Evolutionary conservation across 2,888 invertebrate genomes (phyloP).

Genomic region (Eristalis arbustorum): DNA sequence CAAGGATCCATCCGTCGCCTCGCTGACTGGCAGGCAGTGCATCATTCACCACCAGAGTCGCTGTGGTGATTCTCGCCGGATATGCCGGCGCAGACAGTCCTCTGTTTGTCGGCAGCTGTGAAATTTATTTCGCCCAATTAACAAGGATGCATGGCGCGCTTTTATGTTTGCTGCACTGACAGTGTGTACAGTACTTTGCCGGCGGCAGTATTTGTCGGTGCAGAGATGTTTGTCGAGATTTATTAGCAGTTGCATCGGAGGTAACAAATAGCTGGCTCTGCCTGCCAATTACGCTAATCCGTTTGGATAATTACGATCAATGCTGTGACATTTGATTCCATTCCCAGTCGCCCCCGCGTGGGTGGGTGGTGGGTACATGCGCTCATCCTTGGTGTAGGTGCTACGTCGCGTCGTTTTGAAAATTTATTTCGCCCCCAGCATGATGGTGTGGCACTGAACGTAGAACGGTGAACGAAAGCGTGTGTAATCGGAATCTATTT

Average conservation of each 20-base stretch:
- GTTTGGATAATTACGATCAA: constrained; percentile 68
- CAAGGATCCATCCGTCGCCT: constrained; percentile 4
- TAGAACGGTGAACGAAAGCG: background rate
- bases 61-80: no score
- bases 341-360: background rate
- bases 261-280: constrained; percentile 47
- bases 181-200: background rate
- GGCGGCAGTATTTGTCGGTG: background rate
- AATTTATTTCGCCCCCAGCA: constrained; percentile 11
- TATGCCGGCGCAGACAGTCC: background rate
- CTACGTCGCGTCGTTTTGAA: background rate
- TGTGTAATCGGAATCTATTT: constrained; percentile 1
- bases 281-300: constrained; percentile 64
- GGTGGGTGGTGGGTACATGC: no score
- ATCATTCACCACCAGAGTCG: background rate
- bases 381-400: background rate
- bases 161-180: constrained; percentile 5
- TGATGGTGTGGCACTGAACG: background rate
- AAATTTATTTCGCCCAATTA: constrained; percentile 59
- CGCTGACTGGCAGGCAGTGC: background rate
- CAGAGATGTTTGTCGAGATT: constrained; percentile 38
- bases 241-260: constrained; percentile 52
- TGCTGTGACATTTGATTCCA: constrained; percentile 56
- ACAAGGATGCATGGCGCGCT: constrained; percentile 37
- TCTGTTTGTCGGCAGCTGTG: background rate